phyloP scores from a whole-genome alignment of 2,888 invertebrate genomes.

The Chrysopilus asiliformis region DNA sequence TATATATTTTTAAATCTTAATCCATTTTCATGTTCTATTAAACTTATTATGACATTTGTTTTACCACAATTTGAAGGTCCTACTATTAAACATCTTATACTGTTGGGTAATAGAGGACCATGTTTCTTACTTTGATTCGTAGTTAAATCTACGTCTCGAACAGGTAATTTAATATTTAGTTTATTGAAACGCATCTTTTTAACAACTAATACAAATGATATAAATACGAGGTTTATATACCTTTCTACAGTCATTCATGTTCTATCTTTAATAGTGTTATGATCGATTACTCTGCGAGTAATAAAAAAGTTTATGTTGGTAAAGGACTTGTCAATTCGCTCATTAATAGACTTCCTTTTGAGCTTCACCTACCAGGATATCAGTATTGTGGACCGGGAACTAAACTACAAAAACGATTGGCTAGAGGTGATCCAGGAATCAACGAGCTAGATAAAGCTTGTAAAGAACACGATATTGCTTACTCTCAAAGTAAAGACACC shows the following conservation, averaged over 20 bases:
- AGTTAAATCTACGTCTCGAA: neutral
- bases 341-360: constrained; percentile 17
- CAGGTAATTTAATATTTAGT: no score
- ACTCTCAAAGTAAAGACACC: constrained; percentile 9
- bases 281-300: no score
- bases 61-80: constrained; percentile 30
- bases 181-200: no score
- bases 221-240: no score
- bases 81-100: constrained; percentile 19
- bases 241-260: no score
- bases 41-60: constrained; percentile 24
- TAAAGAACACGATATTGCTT: constrained; percentile 14
- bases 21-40: constrained; percentile 24
- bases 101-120: constrained; percentile 20
- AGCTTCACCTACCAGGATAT: constrained; percentile 19
- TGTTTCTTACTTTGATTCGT: constrained; percentile 15
- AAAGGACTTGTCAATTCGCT: constrained; percentile 11
- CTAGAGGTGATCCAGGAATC: constrained; percentile 18
- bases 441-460: constrained; percentile 20
- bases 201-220: no score
- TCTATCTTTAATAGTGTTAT: no score
- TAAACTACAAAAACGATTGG: constrained; percentile 19
- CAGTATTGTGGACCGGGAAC: constrained; percentile 23
- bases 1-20: constrained; percentile 29
- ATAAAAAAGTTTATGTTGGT: no score